Conservation (phyloP, 2,888 invertebrate species). For the Mesorhabditis spiculigera region DNA sequence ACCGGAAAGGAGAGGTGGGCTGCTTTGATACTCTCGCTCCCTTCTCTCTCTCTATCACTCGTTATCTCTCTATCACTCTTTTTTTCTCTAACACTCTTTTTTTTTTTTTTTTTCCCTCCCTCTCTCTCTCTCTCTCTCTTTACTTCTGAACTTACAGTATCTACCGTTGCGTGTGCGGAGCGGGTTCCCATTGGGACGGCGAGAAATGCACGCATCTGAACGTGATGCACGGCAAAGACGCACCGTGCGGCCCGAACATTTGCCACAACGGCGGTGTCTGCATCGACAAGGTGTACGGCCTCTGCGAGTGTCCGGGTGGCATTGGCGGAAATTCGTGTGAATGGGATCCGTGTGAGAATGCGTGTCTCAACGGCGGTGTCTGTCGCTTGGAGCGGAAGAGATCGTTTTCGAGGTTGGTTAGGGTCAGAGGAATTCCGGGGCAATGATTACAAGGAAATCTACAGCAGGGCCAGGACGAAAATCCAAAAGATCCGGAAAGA, state of each 20-base stretch:
- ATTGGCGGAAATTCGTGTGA: conserved; percentile 8
- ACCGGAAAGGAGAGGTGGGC: too few species aligned
- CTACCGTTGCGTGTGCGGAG: not conserved
- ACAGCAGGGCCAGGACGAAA: too few species aligned
- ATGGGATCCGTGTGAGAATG: conserved; percentile 9
- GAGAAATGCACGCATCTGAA: conserved; percentile 11
- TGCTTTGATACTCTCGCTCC: too few species aligned
- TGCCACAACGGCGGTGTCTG: not conserved
- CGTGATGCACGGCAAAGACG: not conserved
- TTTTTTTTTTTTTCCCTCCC: too few species aligned
- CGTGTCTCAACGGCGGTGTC: conserved; percentile 15
- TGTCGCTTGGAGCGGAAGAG: conserved; percentile 5
- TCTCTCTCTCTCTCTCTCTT: too few species aligned
- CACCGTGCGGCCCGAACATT: not conserved
- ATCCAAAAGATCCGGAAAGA: too few species aligned
- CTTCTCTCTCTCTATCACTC: too few species aligned
- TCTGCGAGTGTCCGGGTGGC: not conserved
- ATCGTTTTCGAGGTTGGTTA: too few species aligned
- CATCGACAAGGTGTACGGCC: not conserved
- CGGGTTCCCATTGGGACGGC: conserved; percentile 12
- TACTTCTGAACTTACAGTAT: not conserved
- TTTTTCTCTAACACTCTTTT: too few species aligned
- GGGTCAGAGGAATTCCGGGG: too few species aligned
- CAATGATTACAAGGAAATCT: too few species aligned
- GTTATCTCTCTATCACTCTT: too few species aligned